A percentile compares a stretch with the other conserved stretches of the same genome.
Evolutionary conservation across 2,888 invertebrate genomes (phyloP).

Genomic region (Tachina grossa): DNA sequence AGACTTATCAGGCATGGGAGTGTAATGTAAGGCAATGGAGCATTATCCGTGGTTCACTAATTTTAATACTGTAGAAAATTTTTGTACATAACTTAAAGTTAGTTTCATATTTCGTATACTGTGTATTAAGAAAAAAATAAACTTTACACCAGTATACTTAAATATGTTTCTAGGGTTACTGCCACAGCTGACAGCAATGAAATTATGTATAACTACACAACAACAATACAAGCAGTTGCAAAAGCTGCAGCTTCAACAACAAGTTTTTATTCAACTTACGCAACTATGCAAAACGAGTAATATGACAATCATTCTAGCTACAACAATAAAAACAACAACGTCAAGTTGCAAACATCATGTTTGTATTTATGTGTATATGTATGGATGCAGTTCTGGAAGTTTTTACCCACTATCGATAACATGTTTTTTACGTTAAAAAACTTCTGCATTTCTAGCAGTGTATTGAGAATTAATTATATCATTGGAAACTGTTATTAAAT

Average conservation of each 20-base stretch:
- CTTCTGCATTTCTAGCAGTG: background rate
- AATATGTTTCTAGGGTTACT: background rate
- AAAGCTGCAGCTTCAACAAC: conserved; percentile 12
- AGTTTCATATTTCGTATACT: too few relatives aligned
- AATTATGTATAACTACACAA: conserved; percentile 11
- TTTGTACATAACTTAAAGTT: too few relatives aligned
- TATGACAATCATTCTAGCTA: conserved; percentile 4
- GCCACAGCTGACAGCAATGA: conserved; percentile 27
- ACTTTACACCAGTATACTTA: background rate
- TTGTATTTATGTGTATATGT: too few relatives aligned
- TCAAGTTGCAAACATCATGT: conserved; percentile 38
- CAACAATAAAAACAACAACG: conserved; percentile 23
- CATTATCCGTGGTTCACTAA: too few relatives aligned
- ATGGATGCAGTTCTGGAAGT: conserved; percentile 16
- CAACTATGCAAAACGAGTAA: conserved; percentile 5
- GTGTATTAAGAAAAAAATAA: too few relatives aligned
- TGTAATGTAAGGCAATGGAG: too few relatives aligned
- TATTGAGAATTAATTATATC: too few relatives aligned
- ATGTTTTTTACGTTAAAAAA: conserved; percentile 41
- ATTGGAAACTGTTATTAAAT: too few relatives aligned
- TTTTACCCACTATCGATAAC: conserved; percentile 63
- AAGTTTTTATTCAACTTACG: conserved; percentile 8
- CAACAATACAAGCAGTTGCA: conserved; percentile 5
- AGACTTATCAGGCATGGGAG: too few relatives aligned
- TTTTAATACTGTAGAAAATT: too few relatives aligned